phyloP scores from a whole-genome alignment of 2,113 vertebrate genomes.

The Ophiodon elongatus region DNA sequence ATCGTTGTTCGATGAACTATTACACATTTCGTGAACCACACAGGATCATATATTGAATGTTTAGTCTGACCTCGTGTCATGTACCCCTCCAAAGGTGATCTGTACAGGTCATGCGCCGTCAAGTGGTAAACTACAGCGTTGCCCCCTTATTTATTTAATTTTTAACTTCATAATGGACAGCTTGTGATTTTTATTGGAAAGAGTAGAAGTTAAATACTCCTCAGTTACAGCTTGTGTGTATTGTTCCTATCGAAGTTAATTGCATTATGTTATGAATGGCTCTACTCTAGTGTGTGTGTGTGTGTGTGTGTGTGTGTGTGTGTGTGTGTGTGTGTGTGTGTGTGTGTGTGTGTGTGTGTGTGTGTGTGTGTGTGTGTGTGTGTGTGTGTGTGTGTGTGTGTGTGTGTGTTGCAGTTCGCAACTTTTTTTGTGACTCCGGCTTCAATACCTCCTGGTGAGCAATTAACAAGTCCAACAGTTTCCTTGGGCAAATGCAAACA shows the following conservation, averaged over 20 bases:
- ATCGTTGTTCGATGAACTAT: not conserved
- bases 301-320: not conserved
- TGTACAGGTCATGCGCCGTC: conserved; percentile 68
- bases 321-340: not conserved
- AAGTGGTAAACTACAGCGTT: conserved; percentile 50
- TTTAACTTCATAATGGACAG: not conserved
- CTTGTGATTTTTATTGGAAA: not conserved
- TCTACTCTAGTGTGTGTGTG: not conserved
- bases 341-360: not conserved
- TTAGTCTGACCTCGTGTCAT: conserved; percentile 68
- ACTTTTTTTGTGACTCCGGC: conserved; percentile 23
- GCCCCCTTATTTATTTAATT: not conserved
- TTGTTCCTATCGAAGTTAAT: not conserved
- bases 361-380: not conserved
- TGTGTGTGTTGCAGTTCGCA: not conserved
- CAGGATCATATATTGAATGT: not conserved
- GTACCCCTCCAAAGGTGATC: conserved; percentile 54
- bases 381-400: not conserved
- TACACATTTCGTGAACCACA: not conserved
- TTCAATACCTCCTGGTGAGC: conserved; percentile 79
- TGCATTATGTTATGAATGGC: not conserved
- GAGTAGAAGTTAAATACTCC: accelerated
- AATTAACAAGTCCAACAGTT: conserved; percentile 89
- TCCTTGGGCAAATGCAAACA: conserved; percentile 81
- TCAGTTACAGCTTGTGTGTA: not conserved